Conservation (phyloP, 2,888 invertebrate species). For the Microctonus brassicae region DNA sequence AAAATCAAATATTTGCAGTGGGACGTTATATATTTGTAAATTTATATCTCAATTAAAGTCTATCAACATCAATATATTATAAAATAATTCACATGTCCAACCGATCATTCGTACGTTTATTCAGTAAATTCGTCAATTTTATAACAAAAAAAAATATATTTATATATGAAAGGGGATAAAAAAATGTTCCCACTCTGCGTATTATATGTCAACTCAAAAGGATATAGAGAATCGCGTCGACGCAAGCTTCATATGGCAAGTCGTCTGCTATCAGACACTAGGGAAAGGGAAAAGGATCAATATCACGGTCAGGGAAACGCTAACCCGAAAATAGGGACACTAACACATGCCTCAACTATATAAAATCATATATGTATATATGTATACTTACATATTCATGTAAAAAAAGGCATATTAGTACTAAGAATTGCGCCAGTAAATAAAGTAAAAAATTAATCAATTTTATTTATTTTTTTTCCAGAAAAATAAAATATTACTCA, state of each 20-base stretch:
- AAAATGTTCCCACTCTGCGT: no score
- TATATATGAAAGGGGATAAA: no score
- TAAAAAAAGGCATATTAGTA: background rate
- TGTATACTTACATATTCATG: conserved; percentile 44
- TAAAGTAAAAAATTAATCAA: background rate
- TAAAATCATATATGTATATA: no score
- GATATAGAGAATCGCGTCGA: conserved; percentile 29
- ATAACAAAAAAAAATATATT: no score
- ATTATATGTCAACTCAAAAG: conserved; percentile 11
- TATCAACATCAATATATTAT: background rate
- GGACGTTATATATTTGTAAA: background rate
- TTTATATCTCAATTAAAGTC: background rate
- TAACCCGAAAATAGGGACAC: conserved; percentile 55
- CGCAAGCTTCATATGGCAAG: conserved; percentile 39
- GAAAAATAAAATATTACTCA: background rate
- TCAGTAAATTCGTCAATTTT: no score
- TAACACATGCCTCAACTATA: conserved; percentile 50
- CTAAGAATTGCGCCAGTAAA: background rate
- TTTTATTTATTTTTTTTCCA: no score
- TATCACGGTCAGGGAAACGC: conserved; percentile 63
- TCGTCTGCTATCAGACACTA: conserved; percentile 40
- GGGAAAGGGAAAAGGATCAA: conserved; percentile 61
- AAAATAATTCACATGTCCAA: background rate
- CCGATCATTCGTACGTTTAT: no score
- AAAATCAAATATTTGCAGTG: conserved; percentile 8